Base-by-base conservation (phyloP, 1,140 invertebrate species). In the Drosophila hydei region DNA sequence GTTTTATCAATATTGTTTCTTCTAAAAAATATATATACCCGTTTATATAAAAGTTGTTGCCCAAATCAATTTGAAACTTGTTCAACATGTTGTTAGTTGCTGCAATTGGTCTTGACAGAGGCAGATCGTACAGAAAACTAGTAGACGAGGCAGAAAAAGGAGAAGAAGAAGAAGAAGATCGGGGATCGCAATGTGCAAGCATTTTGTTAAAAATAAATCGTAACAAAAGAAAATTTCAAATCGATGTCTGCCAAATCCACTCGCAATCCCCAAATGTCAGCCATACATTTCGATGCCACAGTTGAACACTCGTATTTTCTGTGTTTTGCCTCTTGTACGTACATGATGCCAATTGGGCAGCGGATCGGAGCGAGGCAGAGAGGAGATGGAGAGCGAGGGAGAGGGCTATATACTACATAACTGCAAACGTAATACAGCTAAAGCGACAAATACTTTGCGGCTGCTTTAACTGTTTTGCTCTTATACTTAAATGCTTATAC, bases 241-340 rank as follows among this genome's bases (percentile, higher is more conserved):
- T 74, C 60, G 71, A 77, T 77, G 64, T 62, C 61, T 65, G 77
- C 69, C 69, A 77, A 77, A 74, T 74, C 72, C 63, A 59, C 40
- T 42, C 27, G 40, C 50, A 68, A 69, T 73, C 61, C 54, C 69
- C 64, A 85, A 87, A 81, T 85, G 81, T 85, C 80, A 85, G 71
- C 77, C 75, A 70, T 71, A 74, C 77, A 80, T 50, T 63, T 75
- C 33, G 64, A 60, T 76, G 56, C 61, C 59, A 73, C 68, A 70
- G 76, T 76, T 27, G 43, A 64, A 19, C 21, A n/a, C 65, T 52
- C 27, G 63, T 69, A 48, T 50, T 36, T 19, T 2, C 7, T 50
- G 23, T 50, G 14, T 51, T 33, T 48, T 12, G 25, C 27, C 16
- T 33, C 25, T 38, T 55, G 54, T 58, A 43, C 36, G 11, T 43